Conservation (phyloP, 2,888 invertebrate species). For the Agrotis ipsilon region DNA sequence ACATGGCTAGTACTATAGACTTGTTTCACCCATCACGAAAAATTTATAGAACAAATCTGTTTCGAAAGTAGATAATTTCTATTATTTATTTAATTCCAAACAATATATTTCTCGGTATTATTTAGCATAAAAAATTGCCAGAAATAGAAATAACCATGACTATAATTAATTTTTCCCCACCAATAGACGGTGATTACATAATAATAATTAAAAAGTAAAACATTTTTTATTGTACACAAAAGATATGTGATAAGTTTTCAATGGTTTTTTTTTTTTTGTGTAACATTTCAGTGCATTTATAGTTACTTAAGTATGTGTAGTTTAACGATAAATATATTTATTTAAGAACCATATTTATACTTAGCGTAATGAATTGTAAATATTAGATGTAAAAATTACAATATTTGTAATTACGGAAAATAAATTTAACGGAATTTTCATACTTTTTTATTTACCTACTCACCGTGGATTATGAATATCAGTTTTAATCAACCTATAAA, state of each 20-base stretch:
- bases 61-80: conserved; percentile 49
- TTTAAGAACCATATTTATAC: conserved; percentile 85
- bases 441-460: conserved; percentile 44
- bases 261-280: conserved; percentile 79
- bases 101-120: conserved; percentile 61
- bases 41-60: conserved; percentile 35
- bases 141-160: conserved; percentile 79
- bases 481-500: too few relatives aligned
- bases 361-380: conserved; percentile 84
- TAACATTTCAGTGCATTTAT: conserved; percentile 87
- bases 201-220: conserved; percentile 62
- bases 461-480: too few relatives aligned
- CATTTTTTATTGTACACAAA: conserved; percentile 81
- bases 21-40: conserved; percentile 21
- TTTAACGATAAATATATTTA: conserved; percentile 79
- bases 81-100: conserved; percentile 47
- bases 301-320: conserved; percentile 68
- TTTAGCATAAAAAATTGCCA: conserved; percentile 73
- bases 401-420: conserved; percentile 87
- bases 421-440: conserved; percentile 78
- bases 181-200: conserved; percentile 71
- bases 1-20: conserved; percentile 4
- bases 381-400: conserved; percentile 87
- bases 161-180: conserved; percentile 77
- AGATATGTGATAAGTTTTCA: conserved; percentile 87